These are phyloP conservation scores for Drosophila nebulosa DNA, from an alignment of 1,140 invertebrate species.

Conservation along the genomic window DNA sequence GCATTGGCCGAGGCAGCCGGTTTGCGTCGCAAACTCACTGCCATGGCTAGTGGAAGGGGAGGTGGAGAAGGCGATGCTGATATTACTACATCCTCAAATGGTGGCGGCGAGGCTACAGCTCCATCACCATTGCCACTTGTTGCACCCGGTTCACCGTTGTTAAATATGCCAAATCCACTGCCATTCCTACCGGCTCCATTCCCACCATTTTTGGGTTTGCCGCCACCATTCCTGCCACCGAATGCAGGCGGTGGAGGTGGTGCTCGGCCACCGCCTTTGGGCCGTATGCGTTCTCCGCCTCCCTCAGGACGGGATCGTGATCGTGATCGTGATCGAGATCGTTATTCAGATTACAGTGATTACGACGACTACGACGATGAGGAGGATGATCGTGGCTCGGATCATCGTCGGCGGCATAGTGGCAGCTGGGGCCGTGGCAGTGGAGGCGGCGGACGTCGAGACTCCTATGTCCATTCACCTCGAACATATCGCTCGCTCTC, in stretches of 20 bases:
- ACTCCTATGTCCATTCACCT: slow-evolving; percentile 62
- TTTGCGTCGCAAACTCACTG: slow-evolving; percentile 87
- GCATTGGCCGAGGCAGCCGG: slow-evolving; percentile 87
- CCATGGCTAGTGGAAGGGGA: slow-evolving; percentile 62
- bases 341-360: slow-evolving; percentile 62
- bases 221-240: slow-evolving; percentile 82
- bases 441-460: slow-evolving; percentile 34
- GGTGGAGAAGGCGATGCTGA: slow-evolving; percentile 31
- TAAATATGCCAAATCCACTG: slow-evolving; percentile 80
- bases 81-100: slow-evolving; percentile 45
- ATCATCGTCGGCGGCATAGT: slow-evolving; percentile 50
- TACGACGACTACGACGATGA: slow-evolving; percentile 74
- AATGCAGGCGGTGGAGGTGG: slow-evolving; percentile 81
- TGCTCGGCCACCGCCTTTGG: slow-evolving; percentile 84
- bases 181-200: slow-evolving; percentile 82
- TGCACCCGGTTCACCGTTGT: slow-evolving; percentile 65
- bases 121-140: slow-evolving; percentile 80
- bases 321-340: slow-evolving; percentile 39
- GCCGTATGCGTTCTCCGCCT: slow-evolving; percentile 85
- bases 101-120: slow-evolving; percentile 45
- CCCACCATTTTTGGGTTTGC: slow-evolving; percentile 81
- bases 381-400: slow-evolving; percentile 45
- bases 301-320: slow-evolving; percentile 46
- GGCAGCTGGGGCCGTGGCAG: slow-evolving; percentile 62
- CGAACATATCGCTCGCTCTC: slow-evolving; percentile 77